Conservation (phyloP, 2,888 invertebrate genomes). For the Orchesella flavescens region DNA sequence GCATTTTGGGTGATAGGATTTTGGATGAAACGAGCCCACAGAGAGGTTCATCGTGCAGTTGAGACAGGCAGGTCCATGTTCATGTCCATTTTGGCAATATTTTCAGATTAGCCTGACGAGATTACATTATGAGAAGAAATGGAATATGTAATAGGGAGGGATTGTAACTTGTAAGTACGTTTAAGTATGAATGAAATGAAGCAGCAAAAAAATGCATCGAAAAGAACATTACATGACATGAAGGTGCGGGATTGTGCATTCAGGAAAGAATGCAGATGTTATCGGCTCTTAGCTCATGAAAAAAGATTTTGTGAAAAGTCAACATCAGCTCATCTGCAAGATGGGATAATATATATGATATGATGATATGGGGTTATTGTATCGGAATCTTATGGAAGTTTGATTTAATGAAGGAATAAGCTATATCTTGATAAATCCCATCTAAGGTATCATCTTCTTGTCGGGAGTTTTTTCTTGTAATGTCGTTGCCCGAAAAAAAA, state of each 20-base stretch:
- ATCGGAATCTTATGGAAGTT: slow-evolving; percentile 8
- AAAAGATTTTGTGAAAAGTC: background rate
- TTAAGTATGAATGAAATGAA: background rate
- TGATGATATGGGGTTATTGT: slow-evolving; percentile 3
- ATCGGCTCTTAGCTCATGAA: background rate
- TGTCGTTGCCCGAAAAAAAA: slow-evolving; percentile 7
- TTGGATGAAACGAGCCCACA: background rate
- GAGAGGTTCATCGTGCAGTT: slow-evolving; percentile 9
- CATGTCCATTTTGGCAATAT: background rate
- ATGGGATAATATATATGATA: background rate
- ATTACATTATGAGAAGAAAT: slow-evolving; percentile 2
- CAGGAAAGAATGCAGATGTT: background rate
- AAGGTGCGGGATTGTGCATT: slow-evolving; percentile 12
- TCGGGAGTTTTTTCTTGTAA: background rate
- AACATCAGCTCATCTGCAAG: background rate
- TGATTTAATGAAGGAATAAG: slow-evolving; percentile 15
- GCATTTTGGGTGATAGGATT: too few relatives aligned
- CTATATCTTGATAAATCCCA: background rate
- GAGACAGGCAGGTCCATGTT: background rate
- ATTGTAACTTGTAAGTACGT: too few relatives aligned
- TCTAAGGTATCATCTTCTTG: background rate
- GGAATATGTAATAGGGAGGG: background rate
- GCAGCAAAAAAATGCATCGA: slow-evolving; percentile 2
- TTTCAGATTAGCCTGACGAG: background rate
- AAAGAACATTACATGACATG: slow-evolving; percentile 15